Evolutionary conservation across 2,888 invertebrate species (phyloP).

Genomic region (Maniola hyperantus): DNA sequence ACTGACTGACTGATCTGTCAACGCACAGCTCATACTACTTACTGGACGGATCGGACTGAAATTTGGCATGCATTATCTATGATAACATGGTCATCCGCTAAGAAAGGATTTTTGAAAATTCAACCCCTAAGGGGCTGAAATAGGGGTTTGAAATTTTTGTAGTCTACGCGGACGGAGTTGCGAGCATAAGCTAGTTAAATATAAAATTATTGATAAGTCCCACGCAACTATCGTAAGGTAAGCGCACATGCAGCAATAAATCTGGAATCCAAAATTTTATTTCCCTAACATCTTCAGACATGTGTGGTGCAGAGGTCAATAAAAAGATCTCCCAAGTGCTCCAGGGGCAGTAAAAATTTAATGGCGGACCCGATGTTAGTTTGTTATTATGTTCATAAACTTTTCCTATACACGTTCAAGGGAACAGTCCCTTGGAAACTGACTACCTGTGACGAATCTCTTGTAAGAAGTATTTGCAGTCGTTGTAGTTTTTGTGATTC

Average conservation of each 20-base stretch:
- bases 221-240: constrained; percentile 15
- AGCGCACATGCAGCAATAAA: constrained; percentile 21
- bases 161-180: too few relatives aligned
- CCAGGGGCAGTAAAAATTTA: constrained; percentile 36
- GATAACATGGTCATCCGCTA: too few relatives aligned
- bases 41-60: too few relatives aligned
- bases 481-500: background rate
- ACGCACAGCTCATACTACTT: too few relatives aligned
- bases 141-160: too few relatives aligned
- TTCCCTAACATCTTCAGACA: constrained; percentile 27
- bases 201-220: constrained; percentile 22
- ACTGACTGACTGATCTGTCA: too few relatives aligned
- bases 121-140: too few relatives aligned
- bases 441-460: background rate
- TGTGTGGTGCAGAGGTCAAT: constrained; percentile 32
- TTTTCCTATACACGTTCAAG: constrained; percentile 17
- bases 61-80: too few relatives aligned
- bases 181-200: too few relatives aligned
- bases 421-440: constrained; percentile 1
- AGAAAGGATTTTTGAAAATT: too few relatives aligned
- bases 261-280: constrained; percentile 23
- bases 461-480: background rate
- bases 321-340: constrained; percentile 33
- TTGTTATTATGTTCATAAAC: constrained; percentile 30
- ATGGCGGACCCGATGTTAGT: constrained; percentile 28